These are phyloP conservation scores for Folsomia candida DNA, from an alignment of 2,888 invertebrate species.

Conservation along the genomic window DNA sequence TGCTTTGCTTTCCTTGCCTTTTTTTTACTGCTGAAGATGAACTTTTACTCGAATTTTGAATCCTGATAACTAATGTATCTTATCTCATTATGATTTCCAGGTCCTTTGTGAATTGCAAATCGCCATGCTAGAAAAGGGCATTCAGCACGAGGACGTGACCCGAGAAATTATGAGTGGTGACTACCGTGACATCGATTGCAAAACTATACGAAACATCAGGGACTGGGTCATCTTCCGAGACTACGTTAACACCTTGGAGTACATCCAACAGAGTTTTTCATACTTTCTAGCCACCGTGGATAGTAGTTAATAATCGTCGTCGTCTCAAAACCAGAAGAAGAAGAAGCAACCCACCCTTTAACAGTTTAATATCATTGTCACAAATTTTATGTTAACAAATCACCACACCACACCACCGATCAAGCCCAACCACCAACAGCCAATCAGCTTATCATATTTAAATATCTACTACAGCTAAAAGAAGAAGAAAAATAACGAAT, in stretches of 20 bases:
- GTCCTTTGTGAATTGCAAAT: conserved; percentile 69
- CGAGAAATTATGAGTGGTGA: conserved; percentile 54
- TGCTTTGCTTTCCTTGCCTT: too few relatives aligned
- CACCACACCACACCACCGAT: too few relatives aligned
- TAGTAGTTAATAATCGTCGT: background rate
- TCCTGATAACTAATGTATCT: too few relatives aligned
- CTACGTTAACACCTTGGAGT: conserved; percentile 64
- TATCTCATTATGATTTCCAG: conserved; percentile 51
- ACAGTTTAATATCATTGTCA: too few relatives aligned
- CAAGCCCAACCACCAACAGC: too few relatives aligned
- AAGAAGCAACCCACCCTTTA: background rate
- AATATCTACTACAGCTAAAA: too few relatives aligned
- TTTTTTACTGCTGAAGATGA: too few relatives aligned
- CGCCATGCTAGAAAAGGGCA: conserved; percentile 59
- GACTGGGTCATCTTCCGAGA: conserved; percentile 66
- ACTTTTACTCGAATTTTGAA: too few relatives aligned
- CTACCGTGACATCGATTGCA: conserved; percentile 53
- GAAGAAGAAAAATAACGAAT: too few relatives aligned
- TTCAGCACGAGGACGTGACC: conserved; percentile 55
- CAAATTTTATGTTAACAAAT: too few relatives aligned
- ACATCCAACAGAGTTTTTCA: conserved; percentile 58
- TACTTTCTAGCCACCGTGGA: conserved; percentile 33
- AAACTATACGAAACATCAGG: conserved; percentile 58
- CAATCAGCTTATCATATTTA: background rate
- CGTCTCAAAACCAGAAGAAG: background rate